Evolutionary conservation across 2,113 vertebrate genomes (phyloP), one percentile per base, ranked within the genome.

Genomic region (Stictonetta naevosa): DNA sequence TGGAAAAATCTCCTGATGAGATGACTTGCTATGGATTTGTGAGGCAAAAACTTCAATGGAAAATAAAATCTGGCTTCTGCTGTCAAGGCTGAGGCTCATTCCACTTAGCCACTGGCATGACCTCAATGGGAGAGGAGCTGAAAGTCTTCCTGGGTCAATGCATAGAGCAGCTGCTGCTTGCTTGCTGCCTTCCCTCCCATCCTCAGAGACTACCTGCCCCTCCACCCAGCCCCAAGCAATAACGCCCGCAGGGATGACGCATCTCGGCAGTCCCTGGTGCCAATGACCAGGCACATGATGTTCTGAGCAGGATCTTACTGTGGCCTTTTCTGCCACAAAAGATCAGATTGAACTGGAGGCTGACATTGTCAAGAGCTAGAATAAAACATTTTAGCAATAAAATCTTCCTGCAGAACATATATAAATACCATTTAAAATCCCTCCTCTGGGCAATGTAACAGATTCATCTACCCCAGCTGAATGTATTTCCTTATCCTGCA

Each of bases 341-440:
- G 17, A 60, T 79, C 81, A 87, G 66, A 56, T 40, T 82, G 71
- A 78, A 68, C 58, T 83, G 60, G 77, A 78, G 66, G 60, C 58
- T 91, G 69, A 95, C 26, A 16, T 53, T 66, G 34, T 87, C 62
- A 93, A 96, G 86, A 93, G 44, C 34, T 62, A 56, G 67, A 76
- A 85, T 73, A 85, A 95, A 95, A 85, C 3, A 1, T 75, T 79
- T 89, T 66, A 84, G 78, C 59, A 76, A 66, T 85, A 95, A 95
- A 95, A 82, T 76, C 53, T 92, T 94, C 62, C 81, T 58, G 84
- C 71, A 87, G 84, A 89, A 79, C 44, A 73, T 85, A 73, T 26
- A 85, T 83, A 92, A 92, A 87, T 96, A 84, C 74, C 34, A 21
- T 88, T 89, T 29, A 56, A 78, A 93, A 96, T 95, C 78, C 34